phyloP scores from a whole-genome alignment of 2,797 vertebrate genomes.

The Petrocephalus sullivani region DNA sequence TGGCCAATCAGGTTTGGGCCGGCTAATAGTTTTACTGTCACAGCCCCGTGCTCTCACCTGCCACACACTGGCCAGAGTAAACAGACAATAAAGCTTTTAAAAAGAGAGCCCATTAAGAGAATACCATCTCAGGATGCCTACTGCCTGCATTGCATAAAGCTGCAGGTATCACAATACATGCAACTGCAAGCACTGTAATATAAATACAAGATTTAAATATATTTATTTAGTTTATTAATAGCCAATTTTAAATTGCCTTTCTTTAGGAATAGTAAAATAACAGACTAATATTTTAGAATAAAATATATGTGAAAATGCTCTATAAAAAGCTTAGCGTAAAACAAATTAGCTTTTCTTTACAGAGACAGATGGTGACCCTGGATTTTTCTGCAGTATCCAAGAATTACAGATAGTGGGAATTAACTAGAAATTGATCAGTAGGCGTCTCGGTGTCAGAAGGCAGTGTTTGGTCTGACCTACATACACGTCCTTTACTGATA shows the following conservation, averaged over 20 bases:
- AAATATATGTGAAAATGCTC: not conserved
- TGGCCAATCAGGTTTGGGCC: not conserved
- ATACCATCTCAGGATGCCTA: not conserved
- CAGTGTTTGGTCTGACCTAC: not conserved
- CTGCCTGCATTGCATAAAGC: not conserved
- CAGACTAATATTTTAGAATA: not conserved
- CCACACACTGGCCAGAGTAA: not conserved
- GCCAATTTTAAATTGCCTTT: not conserved
- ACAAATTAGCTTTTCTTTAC: not conserved
- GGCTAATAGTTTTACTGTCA: not conserved
- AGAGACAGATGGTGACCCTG: not conserved
- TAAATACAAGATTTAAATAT: not conserved
- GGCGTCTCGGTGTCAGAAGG: not conserved
- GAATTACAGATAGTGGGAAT: not conserved
- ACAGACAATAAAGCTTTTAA: not conserved
- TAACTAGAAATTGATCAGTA: not conserved
- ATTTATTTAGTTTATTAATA: not conserved
- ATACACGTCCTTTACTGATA: slow-evolving; percentile 11
- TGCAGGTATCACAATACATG: not conserved
- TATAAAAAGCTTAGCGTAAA: not conserved
- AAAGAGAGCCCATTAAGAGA: not conserved
- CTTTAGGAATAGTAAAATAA: not conserved
- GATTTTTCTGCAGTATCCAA: not conserved
- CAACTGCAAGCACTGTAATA: not conserved
- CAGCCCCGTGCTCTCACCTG: not conserved